Conservation (phyloP, 2,113 vertebrate species). For the Excalfactoria chinensis region DNA sequence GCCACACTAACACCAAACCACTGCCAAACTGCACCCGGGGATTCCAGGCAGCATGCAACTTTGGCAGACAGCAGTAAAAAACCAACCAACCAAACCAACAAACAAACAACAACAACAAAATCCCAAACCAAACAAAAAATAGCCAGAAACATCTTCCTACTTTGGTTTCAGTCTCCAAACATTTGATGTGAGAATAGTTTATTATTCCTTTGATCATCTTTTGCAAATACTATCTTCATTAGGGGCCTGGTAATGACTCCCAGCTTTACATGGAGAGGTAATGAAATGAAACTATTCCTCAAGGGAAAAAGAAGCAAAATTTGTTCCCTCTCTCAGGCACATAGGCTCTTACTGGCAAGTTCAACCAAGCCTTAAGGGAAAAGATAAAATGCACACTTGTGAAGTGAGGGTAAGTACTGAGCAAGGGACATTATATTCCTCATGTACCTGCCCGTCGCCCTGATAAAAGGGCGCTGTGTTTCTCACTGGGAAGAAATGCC, state of each 20-base stretch:
- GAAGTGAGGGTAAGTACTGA: neutral
- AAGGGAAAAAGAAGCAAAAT: neutral
- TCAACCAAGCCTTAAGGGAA: accelerated
- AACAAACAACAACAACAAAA: neutral
- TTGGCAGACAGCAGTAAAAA: neutral
- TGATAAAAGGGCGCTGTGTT: neutral
- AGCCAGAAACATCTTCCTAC: neutral
- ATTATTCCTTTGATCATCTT: neutral
- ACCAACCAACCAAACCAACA: neutral
- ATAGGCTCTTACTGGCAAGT: neutral
- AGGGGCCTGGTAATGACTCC: neutral
- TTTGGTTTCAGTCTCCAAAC: neutral
- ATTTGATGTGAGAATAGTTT: neutral
- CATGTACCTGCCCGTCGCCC: neutral
- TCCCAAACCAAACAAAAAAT: neutral
- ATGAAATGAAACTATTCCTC: neutral
- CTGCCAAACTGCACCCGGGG: accelerated
- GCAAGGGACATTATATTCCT: accelerated
- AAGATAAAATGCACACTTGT: neutral
- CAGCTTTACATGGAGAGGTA: neutral
- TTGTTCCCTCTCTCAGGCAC: neutral
- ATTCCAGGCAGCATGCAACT: neutral
- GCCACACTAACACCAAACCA: neutral
- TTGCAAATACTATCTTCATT: neutral
- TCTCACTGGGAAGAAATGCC: neutral